Evolutionary conservation across 2,113 vertebrate species (phyloP).

Genomic region (Cephalopholis sonnerati): DNA sequence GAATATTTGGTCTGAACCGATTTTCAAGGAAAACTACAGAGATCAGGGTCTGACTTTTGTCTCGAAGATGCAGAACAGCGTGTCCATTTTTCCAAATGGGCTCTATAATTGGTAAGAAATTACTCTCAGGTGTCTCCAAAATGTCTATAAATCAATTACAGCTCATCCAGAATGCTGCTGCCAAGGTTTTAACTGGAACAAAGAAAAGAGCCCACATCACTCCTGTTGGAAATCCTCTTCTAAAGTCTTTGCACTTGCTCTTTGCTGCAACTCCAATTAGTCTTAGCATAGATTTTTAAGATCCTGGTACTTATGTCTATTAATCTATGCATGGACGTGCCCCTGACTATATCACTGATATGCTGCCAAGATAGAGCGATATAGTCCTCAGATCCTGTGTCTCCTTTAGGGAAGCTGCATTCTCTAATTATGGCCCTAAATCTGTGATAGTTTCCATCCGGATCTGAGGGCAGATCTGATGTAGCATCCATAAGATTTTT

Average conservation of each 20-base stretch:
- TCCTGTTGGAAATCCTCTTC: neutral
- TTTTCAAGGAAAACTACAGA: neutral
- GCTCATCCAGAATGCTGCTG: neutral
- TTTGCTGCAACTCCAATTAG: constrained; percentile 19
- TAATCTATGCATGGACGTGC: constrained; percentile 17
- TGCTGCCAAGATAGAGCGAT: neutral
- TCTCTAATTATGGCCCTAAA: neutral
- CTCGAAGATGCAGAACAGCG: neutral
- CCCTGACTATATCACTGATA: constrained; percentile 1
- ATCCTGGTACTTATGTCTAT: neutral
- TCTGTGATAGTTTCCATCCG: neutral
- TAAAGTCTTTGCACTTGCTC: constrained; percentile 15
- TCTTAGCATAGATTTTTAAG: constrained; percentile 39
- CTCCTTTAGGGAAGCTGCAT: neutral
- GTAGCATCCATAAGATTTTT: neutral
- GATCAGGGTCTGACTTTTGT: neutral
- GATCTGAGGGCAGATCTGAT: neutral
- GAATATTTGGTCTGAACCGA: too few species aligned
- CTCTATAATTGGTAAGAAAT: neutral
- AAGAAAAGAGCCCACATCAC: constrained; percentile 1
- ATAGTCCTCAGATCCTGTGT: neutral
- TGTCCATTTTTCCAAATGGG: neutral
- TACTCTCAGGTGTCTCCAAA: neutral
- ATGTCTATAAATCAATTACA: constrained; percentile 9
- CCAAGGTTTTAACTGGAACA: constrained; percentile 18